A percentile compares a stretch with the other conserved stretches of the same genome.
Evolutionary conservation across 2,113 vertebrate species (phyloP).

Genomic region (Grus americana): DNA sequence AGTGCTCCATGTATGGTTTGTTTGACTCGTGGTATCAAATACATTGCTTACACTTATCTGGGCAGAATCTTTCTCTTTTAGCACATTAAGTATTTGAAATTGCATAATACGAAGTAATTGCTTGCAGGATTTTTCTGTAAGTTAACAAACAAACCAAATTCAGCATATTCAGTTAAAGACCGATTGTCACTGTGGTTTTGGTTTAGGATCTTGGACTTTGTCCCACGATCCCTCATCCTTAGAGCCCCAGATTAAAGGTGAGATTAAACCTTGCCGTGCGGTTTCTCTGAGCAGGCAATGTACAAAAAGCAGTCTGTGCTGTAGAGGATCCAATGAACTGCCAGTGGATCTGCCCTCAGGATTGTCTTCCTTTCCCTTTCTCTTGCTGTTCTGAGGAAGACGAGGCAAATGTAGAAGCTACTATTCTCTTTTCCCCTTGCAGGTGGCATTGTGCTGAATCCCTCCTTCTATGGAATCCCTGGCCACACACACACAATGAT

Average conservation of each 20-base stretch:
- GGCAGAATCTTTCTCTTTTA: neutral
- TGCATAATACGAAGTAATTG: neutral
- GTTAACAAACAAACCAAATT: neutral
- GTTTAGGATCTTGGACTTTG: neutral
- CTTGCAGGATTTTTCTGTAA: neutral
- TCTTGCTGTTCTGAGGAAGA: neutral
- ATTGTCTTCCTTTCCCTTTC: neutral
- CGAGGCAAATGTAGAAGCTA: neutral
- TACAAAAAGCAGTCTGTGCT: neutral
- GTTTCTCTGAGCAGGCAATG: neutral
- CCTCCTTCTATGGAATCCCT: constrained; percentile 93
- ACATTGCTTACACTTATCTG: neutral
- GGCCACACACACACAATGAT: constrained; percentile 98
- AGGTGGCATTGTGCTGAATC: constrained; percentile 93
- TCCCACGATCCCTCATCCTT: neutral
- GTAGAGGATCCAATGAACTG: neutral
- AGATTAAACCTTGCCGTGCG: neutral
- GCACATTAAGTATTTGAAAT: neutral
- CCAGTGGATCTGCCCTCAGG: neutral
- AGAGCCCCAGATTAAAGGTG: neutral
- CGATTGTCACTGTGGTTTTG: accelerated
- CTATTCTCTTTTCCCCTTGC: constrained; percentile 36
- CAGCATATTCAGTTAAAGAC: neutral
- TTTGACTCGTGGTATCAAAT: neutral
- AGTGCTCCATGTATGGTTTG: neutral